Base-by-base conservation (phyloP, 2,797 vertebrate genomes). In the Ara ararauna region DNA sequence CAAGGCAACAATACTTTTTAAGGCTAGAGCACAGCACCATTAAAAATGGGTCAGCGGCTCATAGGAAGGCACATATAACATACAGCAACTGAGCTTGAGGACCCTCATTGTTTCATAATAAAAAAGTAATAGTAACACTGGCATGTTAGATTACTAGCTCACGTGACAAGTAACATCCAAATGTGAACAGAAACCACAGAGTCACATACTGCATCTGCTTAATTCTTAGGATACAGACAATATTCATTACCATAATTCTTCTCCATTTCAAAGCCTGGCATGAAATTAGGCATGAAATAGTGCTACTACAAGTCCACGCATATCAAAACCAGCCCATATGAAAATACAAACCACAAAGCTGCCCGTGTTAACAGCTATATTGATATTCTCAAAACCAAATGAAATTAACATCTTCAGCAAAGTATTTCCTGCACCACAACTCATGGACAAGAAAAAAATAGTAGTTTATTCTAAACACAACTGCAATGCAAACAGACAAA, bases 1-100 rank as follows among this genome's bases (percentile, higher is more conserved):
- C 94, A 95, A 91, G 91, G 93, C 94, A 96, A 93, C 92, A 86
- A 68, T 38, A 82, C 45, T 81, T 89, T 60, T 79, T 67, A 94
- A 91, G 87, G 77, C 45, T 72, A 58, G 34, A 62, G 77, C 70
- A 89, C 11, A 56, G 73, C 50, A 83, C n/a, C 0, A 0, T 53
- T 48, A 94, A 83, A 94, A 94, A 48, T 60, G 80, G 95, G 91
- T 90, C 96, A 90, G 48, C 50, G 65, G 85, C 91, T 94, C 88
- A 89, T 10, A 48, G 77, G 48, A 89, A 86, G n/a, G 11, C 14
- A 27, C 34, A 75, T 30, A 44, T 29, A 95, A 87, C 23, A 34
- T 4, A 78, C n/a, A 84, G 40, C 38, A 92, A 74, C 42, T 38
- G 82, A 90, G 85, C 70, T 61, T 15, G 2, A 64, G 21, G 42